Conservation (phyloP, 2,113 vertebrate species). For the Thalassoma bifasciatum region DNA sequence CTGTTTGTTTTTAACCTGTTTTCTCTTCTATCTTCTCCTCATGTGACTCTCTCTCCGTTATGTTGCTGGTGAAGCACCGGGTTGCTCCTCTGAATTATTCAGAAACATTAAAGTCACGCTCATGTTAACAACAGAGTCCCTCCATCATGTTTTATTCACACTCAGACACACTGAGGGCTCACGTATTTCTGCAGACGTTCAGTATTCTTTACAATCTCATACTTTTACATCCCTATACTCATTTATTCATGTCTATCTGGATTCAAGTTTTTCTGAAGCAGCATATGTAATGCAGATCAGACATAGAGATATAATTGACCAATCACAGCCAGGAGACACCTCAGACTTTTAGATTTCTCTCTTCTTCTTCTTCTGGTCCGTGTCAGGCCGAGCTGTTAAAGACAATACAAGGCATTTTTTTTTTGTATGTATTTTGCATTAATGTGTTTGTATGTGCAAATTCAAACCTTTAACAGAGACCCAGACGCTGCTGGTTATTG, state of each 20-base stretch:
- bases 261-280: background rate
- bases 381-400: background rate
- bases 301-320: background rate
- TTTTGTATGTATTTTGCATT: too few relatives aligned
- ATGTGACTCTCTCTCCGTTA: background rate
- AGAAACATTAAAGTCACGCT: slow-evolving; percentile 63
- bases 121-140: slow-evolving; percentile 60
- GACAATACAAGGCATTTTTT: background rate
- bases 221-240: too few relatives aligned
- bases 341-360: too few relatives aligned
- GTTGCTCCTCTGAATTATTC: slow-evolving; percentile 64
- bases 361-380: slow-evolving; percentile 1
- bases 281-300: background rate
- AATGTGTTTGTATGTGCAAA: background rate
- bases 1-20: background rate
- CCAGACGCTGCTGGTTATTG: background rate
- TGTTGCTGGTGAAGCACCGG: slow-evolving; percentile 28
- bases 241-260: background rate
- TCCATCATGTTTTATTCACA: slow-evolving; percentile 69
- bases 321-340: background rate
- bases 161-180: background rate
- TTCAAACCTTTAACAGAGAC: background rate
- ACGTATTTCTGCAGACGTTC: background rate
- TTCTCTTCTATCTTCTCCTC: background rate
- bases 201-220: background rate